A percentile compares a stretch with the other conserved stretches of the same genome.
These are phyloP conservation scores for Oreochromis grahami DNA, from an alignment of 2,797 vertebrate species.

Conservation along the genomic window DNA sequence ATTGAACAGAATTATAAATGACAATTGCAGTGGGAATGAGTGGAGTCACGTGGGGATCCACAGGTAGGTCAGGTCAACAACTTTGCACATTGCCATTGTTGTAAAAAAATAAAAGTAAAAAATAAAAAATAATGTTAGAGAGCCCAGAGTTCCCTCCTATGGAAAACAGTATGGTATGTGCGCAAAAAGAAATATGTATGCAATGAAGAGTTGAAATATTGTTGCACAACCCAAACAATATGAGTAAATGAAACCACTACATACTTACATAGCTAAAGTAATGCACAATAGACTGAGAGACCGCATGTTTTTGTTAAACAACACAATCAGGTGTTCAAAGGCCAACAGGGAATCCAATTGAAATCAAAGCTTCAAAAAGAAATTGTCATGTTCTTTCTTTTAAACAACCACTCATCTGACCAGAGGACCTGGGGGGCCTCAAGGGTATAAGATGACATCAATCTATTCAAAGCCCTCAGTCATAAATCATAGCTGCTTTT, in stretches of 20 bases:
- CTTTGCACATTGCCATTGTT: neutral
- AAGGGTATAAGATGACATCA: neutral
- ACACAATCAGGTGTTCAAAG: neutral
- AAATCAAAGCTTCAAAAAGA: neutral
- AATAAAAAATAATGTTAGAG: neutral
- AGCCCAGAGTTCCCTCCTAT: neutral
- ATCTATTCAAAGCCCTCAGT: neutral
- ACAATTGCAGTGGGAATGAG: neutral
- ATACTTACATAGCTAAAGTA: neutral
- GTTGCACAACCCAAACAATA: neutral
- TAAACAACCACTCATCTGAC: neutral
- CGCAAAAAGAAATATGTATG: accelerated
- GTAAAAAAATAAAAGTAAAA: neutral
- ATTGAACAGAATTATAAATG: neutral
- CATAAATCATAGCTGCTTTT: neutral
- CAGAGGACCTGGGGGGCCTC: neutral
- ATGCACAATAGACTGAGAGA: neutral
- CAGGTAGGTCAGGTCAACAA: neutral
- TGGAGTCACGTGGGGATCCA: neutral
- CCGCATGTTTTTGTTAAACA: neutral
- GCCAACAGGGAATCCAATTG: neutral
- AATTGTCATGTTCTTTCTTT: neutral
- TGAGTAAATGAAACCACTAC: neutral
- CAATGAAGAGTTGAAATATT: neutral
- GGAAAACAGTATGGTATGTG: neutral